These are phyloP conservation scores for Rhinopomastus cyanomelas DNA, from an alignment of 2,113 vertebrate genomes.

Conservation along the genomic window DNA sequence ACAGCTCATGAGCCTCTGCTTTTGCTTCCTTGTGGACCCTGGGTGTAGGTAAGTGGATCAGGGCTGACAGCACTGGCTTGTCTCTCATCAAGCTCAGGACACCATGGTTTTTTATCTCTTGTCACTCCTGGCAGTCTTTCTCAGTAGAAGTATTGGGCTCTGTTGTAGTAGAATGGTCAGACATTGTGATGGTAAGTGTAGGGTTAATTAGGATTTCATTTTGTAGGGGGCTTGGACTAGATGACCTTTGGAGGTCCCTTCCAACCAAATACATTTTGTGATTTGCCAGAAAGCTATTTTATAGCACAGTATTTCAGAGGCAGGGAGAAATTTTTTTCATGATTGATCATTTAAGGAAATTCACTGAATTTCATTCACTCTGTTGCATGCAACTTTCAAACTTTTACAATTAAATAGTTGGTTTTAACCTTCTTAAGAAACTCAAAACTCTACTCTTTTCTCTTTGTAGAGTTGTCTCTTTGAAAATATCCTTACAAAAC, in stretches of 20 bases:
- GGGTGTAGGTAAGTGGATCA: too few species aligned
- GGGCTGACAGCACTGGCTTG: accelerated
- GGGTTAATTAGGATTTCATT: neutral
- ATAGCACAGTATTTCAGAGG: neutral
- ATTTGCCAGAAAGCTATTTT: neutral
- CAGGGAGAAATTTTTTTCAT: neutral
- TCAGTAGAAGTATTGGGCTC: neutral
- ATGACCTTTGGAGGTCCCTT: too few species aligned
- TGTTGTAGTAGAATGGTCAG: neutral
- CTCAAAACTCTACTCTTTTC: neutral
- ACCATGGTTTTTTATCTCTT: accelerated
- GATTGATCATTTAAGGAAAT: neutral
- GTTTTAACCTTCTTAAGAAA: neutral
- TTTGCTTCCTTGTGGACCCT: neutral
- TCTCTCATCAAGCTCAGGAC: accelerated
- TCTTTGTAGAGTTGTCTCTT: neutral
- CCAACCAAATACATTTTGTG: too few species aligned
- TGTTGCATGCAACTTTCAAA: neutral
- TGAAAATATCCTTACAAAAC: neutral
- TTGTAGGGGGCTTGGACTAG: too few species aligned
- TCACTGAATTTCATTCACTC: neutral
- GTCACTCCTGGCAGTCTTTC: accelerated
- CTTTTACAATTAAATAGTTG: neutral
- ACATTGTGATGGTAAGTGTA: neutral
- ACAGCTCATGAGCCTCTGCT: neutral